Evolutionary conservation across 2,113 vertebrate species (phyloP), one percentile per base, ranked within the genome.

Genomic region (Cynoglossus semilaevis): DNA sequence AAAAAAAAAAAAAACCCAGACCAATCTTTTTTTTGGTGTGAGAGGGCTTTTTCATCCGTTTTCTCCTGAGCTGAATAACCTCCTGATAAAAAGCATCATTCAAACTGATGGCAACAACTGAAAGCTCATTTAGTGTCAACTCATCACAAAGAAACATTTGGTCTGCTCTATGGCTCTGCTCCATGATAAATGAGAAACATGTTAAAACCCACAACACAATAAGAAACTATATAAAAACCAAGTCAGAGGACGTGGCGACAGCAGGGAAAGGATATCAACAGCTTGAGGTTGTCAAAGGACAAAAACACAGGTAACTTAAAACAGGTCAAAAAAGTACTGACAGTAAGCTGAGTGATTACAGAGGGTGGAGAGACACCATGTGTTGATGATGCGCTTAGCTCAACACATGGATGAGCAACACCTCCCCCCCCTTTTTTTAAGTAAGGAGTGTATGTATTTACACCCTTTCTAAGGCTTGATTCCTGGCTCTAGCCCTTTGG

Each of bases 131-230:
- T 10, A 10, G 35, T 77, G 63, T 77, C 56, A 62, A 63, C 69
- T 70, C 47, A 40, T 70, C 34, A 42, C 38, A 74, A 41, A 29
- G 22, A 42, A 55, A 69, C 50, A 85, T 15, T 5, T 59, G 55
- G 9, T 54, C 34, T 70, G 69, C 63, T 80, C 67, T 87, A 88
- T 86, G 88, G 88, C 87, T 90, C 71, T 74, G 72, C 60, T 89
- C 84, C 72, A 57, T 19, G 29, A 67, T 40, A 58, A 50, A 66
- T 61, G 45, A 84, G 50, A 71, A 37, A 7, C 14, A 72, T 12
- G 64, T 18, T 75, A 64, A 45, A 83, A 73, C 4, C 34, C 22
- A 29, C 3, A 29, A 2, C 22, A 29, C 6, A 29, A 29, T 60
- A 50, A 66, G 56, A 50, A 71, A 37, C 7, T 14, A 74, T 12